Evolutionary conservation across 2,888 invertebrate genomes (phyloP).

Genomic region (Punctoribates punctum): DNA sequence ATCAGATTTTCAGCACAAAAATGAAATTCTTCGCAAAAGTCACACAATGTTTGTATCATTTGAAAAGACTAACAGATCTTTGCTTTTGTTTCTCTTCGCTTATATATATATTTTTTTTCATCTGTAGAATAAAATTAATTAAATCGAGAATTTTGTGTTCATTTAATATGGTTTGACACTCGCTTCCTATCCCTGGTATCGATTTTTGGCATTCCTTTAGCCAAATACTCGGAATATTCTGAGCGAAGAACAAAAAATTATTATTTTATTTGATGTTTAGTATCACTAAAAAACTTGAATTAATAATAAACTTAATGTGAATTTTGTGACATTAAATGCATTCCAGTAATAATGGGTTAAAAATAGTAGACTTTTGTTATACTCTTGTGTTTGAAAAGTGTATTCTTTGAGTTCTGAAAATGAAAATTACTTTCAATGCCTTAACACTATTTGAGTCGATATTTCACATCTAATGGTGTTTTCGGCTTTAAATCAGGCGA

Average conservation of each 20-base stretch:
- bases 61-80: not conserved
- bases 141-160: not conserved
- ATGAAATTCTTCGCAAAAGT: too few species aligned
- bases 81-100: not conserved
- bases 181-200: not conserved
- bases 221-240: not conserved
- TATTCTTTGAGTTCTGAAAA: too few species aligned
- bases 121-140: not conserved
- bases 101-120: not conserved
- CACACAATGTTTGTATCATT: too few species aligned
- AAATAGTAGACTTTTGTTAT: too few species aligned
- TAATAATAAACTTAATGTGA: too few species aligned
- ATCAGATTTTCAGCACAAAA: too few species aligned
- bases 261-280: not conserved
- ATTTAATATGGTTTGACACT: not conserved
- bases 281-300: too few species aligned
- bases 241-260: not conserved
- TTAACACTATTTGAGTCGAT: not conserved
- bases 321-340: too few species aligned
- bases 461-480: not conserved
- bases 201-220: not conserved
- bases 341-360: too few species aligned
- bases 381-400: too few species aligned
- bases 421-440: too few species aligned
- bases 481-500: not conserved